These are phyloP conservation scores for Nomia melanderi DNA, from an alignment of 1,140 invertebrate genomes.

Conservation along the genomic window DNA sequence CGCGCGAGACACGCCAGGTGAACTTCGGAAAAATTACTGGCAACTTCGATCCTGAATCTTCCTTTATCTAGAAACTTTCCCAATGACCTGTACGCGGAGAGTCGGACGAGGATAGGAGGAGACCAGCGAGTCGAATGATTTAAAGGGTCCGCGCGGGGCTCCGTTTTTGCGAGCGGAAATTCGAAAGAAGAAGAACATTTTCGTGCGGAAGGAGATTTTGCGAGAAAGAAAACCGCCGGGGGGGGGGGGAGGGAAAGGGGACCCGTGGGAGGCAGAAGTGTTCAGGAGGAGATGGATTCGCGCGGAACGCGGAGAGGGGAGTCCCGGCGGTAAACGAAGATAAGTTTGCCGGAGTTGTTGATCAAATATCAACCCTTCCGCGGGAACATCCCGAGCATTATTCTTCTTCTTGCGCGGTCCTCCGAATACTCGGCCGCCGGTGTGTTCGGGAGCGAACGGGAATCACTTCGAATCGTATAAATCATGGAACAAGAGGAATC, in stretches of 20 bases:
- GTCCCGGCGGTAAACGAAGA: not conserved
- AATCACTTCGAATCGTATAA: too few relatives aligned
- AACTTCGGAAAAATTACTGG: conserved; percentile 2
- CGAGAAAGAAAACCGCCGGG: not conserved
- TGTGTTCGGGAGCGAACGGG: not conserved
- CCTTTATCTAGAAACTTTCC: conserved; percentile 1
- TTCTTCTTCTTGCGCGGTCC: not conserved
- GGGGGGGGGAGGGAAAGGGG: too few relatives aligned
- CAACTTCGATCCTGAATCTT: conserved; percentile 1
- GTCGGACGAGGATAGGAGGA: not conserved
- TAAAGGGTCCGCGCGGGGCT: not conserved
- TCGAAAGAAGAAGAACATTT: not conserved
- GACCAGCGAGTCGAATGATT: not conserved
- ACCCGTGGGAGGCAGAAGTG: too few relatives aligned
- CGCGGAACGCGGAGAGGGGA: not conserved
- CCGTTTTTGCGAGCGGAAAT: not conserved
- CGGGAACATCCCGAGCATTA: not conserved
- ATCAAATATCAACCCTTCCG: not conserved
- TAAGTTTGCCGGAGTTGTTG: not conserved
- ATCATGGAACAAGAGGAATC: too few relatives aligned
- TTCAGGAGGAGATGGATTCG: not conserved
- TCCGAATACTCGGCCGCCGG: not conserved
- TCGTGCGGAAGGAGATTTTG: not conserved
- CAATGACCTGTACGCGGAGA: not conserved
- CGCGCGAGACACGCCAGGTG: not conserved